These are phyloP conservation scores for Microdon myrmicae DNA, from an alignment of 2,888 invertebrate genomes.

Conservation along the genomic window DNA sequence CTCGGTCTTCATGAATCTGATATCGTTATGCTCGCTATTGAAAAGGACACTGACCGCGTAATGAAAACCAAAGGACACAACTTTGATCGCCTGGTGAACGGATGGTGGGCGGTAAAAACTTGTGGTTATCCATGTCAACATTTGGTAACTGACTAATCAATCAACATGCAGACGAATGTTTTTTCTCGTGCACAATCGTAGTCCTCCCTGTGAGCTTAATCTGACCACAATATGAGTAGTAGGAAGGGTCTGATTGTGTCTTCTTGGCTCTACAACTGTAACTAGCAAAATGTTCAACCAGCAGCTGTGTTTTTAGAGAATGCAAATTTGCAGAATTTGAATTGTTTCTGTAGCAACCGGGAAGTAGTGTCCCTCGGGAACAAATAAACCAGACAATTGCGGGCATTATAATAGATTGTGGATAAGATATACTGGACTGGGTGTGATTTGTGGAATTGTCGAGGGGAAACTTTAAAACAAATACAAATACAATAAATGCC, in stretches of 20 bases:
- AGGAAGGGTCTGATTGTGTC: slow-evolving; percentile 19
- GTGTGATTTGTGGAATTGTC: too few species aligned
- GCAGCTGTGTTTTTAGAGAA: slow-evolving; percentile 19
- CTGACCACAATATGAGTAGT: slow-evolving; percentile 9
- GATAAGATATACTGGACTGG: too few species aligned
- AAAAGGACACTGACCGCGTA: slow-evolving; percentile 48
- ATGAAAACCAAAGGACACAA: slow-evolving; percentile 32
- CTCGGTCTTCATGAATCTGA: too few species aligned
- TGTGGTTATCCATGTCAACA: slow-evolving; percentile 45
- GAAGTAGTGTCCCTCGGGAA: slow-evolving; percentile 16
- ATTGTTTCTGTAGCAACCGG: slow-evolving; percentile 41
- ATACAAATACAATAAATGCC: too few species aligned
- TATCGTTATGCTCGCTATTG: slow-evolving; percentile 22
- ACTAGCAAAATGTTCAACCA: slow-evolving; percentile 19
- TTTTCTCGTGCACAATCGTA: neutral
- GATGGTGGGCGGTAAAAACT: slow-evolving; percentile 15
- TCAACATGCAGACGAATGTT: slow-evolving; percentile 27
- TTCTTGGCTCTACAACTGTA: slow-evolving; percentile 19
- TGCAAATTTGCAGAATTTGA: slow-evolving; percentile 47
- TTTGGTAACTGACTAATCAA: slow-evolving; percentile 47
- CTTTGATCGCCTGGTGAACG: neutral
- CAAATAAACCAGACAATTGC: slow-evolving; percentile 23
- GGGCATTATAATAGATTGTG: slow-evolving; percentile 27
- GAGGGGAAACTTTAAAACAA: too few species aligned
- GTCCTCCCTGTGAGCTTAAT: slow-evolving; percentile 10